Conservation (phyloP, 2,797 vertebrate species). For the Melanotaenia maccullochi region DNA sequence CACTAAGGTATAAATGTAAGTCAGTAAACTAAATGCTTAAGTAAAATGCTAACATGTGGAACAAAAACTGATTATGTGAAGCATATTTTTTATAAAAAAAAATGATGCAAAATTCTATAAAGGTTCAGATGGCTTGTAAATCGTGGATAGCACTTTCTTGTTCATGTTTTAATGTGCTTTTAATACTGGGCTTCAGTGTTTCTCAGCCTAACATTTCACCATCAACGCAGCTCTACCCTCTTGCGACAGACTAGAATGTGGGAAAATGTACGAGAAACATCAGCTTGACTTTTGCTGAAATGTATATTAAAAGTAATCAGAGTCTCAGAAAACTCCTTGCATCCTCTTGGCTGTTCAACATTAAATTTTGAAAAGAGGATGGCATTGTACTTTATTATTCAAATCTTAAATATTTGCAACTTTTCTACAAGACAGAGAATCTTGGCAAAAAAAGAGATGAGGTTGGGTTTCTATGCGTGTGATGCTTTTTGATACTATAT, state of each 20-base stretch:
- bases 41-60: no score
- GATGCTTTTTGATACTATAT: slow-evolving; percentile 8
- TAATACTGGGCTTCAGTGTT: slow-evolving; percentile 8
- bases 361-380: slow-evolving; percentile 1
- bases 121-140: no score
- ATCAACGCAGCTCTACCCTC: slow-evolving; percentile 18
- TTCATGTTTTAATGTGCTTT: slow-evolving; percentile 15
- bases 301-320: slow-evolving; percentile 24
- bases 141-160: no score
- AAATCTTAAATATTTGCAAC: background rate
- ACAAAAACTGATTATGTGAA: no score
- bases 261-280: slow-evolving; percentile 26
- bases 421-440: slow-evolving; percentile 6
- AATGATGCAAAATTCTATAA: no score
- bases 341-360: slow-evolving; percentile 12
- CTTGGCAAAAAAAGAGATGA: background rate
- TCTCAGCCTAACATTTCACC: slow-evolving; percentile 13
- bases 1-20: no score
- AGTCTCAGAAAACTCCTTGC: background rate
- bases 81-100: no score
- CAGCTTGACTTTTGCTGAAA: slow-evolving; percentile 17
- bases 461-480: slow-evolving; percentile 3
- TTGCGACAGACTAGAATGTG: slow-evolving; percentile 17
- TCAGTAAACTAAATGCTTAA: no score
- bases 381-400: slow-evolving; percentile 14